Evolutionary conservation across 2,888 invertebrate species (phyloP).

Genomic region (Capitulum mitella): DNA sequence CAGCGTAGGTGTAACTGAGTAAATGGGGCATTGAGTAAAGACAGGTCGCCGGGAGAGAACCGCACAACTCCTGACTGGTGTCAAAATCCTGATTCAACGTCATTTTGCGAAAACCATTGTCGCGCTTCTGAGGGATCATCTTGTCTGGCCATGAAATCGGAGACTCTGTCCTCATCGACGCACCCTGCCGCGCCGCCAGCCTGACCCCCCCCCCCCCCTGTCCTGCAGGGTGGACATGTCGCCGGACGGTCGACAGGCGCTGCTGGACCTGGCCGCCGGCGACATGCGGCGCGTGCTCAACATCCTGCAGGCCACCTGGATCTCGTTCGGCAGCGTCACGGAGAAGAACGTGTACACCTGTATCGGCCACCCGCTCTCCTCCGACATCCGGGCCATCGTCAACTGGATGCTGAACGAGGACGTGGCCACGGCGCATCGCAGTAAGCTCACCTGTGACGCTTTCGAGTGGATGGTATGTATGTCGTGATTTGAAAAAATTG

Average conservation of each 20-base stretch:
- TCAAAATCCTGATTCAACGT: conserved; percentile 26
- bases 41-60: no score
- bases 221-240: conserved; percentile 65
- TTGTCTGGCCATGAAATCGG: no score
- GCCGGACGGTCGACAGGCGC: conserved; percentile 79
- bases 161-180: no score
- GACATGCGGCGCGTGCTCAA: conserved; percentile 98
- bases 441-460: no score
- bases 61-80: not conserved
- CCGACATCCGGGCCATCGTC: conserved; percentile 79
- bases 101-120: no score
- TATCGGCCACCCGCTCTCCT: conserved; percentile 88
- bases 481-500: no score
- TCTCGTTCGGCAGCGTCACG: conserved; percentile 56
- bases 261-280: conserved; percentile 82
- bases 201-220: no score
- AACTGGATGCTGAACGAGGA: conserved; percentile 75
- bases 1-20: no score
- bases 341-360: conserved; percentile 91
- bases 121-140: no score
- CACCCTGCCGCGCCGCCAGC: no score
- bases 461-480: no score
- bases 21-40: no score
- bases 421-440: conserved; percentile 53
- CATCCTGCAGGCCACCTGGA: conserved; percentile 89